A percentile compares a stretch with the other conserved stretches of the same genome.
These are phyloP conservation scores for Aythya baeri DNA, from an alignment of 2,113 vertebrate genomes.

Conservation along the genomic window DNA sequence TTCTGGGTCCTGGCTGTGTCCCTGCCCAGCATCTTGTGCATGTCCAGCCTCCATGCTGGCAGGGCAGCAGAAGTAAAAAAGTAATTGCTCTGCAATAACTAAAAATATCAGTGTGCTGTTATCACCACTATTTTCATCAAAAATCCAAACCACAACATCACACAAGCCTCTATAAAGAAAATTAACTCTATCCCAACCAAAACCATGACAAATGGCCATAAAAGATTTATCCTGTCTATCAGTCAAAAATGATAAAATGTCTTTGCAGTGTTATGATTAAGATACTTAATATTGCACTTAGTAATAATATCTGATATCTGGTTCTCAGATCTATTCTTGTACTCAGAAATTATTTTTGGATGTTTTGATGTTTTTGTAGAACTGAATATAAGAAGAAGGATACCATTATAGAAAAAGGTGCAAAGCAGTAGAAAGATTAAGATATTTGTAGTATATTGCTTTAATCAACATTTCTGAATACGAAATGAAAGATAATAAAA, in stretches of 20 bases:
- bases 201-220: background rate
- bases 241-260: background rate
- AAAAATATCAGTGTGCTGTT: too few relatives aligned
- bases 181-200: too few relatives aligned
- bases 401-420: background rate
- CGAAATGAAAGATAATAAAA: background rate
- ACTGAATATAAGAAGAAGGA: background rate
- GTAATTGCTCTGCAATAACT: too few relatives aligned
- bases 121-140: too few relatives aligned
- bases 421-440: background rate
- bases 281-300: background rate
- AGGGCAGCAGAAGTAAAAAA: too few relatives aligned
- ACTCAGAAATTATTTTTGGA: background rate
- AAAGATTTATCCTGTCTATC: background rate
- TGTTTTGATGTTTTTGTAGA: background rate
- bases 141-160: too few relatives aligned
- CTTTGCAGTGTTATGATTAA: background rate
- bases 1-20: too few relatives aligned
- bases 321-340: background rate
- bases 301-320: background rate
- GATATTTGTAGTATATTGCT: background rate
- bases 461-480: background rate
- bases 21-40: too few relatives aligned
- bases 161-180: too few relatives aligned
- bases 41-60: too few relatives aligned